These are phyloP conservation scores for Acanthopleura granulata DNA, from an alignment of 2,888 invertebrate genomes.

Conservation along the genomic window DNA sequence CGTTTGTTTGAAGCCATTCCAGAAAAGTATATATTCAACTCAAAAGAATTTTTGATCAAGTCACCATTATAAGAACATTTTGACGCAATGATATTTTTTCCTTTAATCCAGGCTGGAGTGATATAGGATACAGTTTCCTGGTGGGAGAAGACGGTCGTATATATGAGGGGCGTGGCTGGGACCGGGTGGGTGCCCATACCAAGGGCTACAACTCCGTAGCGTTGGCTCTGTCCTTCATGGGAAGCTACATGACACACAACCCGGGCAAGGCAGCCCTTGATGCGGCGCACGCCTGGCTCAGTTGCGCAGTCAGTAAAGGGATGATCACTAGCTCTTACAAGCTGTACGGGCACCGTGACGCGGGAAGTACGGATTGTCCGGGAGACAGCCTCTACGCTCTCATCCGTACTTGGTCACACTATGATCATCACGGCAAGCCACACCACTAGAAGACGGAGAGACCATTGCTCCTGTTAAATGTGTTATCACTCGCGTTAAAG, in stretches of 20 bases:
- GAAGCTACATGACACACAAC: constrained; percentile 13
- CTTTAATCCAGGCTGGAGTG: constrained; percentile 2
- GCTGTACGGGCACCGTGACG: constrained; percentile 16
- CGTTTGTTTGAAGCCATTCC: no score
- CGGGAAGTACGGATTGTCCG: not conserved
- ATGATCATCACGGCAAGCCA: not conserved
- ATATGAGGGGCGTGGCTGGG: constrained; percentile 20
- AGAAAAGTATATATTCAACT: no score
- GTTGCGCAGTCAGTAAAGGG: constrained; percentile 1
- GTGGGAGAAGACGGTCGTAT: constrained; percentile 10
- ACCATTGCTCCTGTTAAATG: no score
- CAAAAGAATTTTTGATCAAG: no score
- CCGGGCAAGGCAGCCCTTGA: not conserved
- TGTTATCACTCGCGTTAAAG: no score
- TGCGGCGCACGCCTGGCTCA: not conserved
- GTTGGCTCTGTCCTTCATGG: constrained; percentile 5
- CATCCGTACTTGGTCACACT: constrained; percentile 10
- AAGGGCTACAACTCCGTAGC: constrained; percentile 7
- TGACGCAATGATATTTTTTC: no score
- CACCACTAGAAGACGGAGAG: not conserved
- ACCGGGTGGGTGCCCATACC: constrained; percentile 15
- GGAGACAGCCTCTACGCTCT: constrained; percentile 12
- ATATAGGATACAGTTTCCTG: constrained; percentile 19
- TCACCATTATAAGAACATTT: no score
- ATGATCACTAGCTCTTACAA: constrained; percentile 15